Evolutionary conservation across 2,888 invertebrate species (phyloP).

Genomic region (Odontomyia ornata): DNA sequence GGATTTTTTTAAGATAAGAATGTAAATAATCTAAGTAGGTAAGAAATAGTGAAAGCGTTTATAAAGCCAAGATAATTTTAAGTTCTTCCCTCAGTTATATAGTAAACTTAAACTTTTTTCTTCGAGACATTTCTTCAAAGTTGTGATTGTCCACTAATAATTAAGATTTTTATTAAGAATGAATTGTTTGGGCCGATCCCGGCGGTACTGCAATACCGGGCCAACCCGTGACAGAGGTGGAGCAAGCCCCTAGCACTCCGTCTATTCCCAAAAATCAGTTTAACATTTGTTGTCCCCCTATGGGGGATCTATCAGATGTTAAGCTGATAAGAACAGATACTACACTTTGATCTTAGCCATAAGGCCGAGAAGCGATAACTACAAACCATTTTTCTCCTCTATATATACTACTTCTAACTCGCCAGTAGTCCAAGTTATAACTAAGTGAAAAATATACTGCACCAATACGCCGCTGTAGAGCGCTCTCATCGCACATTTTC

Average conservation of each 20-base stretch:
- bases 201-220: slow-evolving; percentile 75
- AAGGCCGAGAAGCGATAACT: slow-evolving; percentile 66
- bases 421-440: background rate
- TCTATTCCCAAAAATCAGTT: slow-evolving; percentile 68
- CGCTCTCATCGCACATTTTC: too few species aligned
- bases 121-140: too few species aligned
- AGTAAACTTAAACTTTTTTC: too few species aligned
- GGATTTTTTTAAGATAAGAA: too few species aligned
- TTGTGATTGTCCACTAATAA: too few species aligned
- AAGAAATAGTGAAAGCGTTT: too few species aligned
- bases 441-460: too few species aligned
- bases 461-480: too few species aligned
- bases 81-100: too few species aligned
- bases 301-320: slow-evolving; percentile 73
- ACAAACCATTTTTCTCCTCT: background rate
- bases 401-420: background rate
- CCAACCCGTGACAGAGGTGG: slow-evolving; percentile 73
- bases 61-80: too few species aligned
- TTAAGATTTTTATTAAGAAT: slow-evolving; percentile 39
- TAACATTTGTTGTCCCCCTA: slow-evolving; percentile 68
- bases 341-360: slow-evolving; percentile 73
- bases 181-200: slow-evolving; percentile 64
- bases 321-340: slow-evolving; percentile 77
- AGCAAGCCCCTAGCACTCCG: slow-evolving; percentile 71
- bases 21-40: too few species aligned